Evolutionary conservation across 2,797 vertebrate genomes (phyloP).

Genomic region (Borostomias antarcticus): DNA sequence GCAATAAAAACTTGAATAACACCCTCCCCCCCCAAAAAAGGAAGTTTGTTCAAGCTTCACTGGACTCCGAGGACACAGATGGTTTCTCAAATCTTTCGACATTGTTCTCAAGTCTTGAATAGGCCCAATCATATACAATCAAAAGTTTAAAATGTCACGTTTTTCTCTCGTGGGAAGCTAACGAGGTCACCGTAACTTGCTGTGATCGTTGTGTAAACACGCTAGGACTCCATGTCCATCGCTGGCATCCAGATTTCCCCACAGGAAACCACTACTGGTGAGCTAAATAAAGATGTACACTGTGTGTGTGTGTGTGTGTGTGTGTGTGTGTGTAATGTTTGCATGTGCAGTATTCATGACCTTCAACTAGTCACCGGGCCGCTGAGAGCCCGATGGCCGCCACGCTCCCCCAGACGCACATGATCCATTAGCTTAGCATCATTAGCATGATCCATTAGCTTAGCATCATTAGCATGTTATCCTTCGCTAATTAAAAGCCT

Average conservation of each 20-base stretch:
- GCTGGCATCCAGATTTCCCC: background rate
- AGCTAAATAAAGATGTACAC: too few species aligned
- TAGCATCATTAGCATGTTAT: background rate
- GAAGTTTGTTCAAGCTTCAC: too few species aligned
- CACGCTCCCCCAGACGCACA: background rate
- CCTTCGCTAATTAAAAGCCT: constrained; percentile 4
- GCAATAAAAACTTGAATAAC: too few species aligned
- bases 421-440: background rate
- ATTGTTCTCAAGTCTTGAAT: background rate
- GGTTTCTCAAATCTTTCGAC: background rate
- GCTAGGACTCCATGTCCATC: background rate
- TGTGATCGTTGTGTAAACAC: too few species aligned
- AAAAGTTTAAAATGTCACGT: background rate
- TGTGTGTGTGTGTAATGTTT: background rate
- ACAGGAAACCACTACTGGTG: too few species aligned
- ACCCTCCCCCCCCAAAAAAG: too few species aligned
- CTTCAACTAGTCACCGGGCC: background rate
- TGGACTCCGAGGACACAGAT: too few species aligned
- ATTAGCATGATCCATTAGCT: too few species aligned
- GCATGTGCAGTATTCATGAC: background rate
- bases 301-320: background rate
- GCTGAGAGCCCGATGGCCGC: too few species aligned
- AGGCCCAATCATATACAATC: background rate
- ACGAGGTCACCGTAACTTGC: too few species aligned
- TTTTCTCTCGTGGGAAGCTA: background rate